Percentiles rank a stretch among this genome's conserved stretches.
These are phyloP conservation scores for Nicator chloris DNA, from an alignment of 2,113 vertebrate species.

Conservation along the genomic window DNA sequence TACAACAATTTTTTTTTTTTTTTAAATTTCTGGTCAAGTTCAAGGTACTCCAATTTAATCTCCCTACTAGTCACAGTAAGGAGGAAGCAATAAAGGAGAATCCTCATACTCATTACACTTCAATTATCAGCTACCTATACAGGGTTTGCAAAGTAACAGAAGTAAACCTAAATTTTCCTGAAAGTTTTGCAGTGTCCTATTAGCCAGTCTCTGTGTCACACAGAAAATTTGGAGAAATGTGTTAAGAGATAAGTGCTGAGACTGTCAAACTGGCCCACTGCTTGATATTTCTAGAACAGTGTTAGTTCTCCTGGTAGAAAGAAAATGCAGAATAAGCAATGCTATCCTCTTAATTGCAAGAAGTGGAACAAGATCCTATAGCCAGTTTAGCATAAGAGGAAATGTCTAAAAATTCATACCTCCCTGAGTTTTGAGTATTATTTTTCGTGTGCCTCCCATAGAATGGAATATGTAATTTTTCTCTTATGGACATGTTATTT, in stretches of 20 bases:
- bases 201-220: conserved; percentile 46
- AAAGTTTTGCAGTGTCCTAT: conserved; percentile 49
- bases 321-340: conserved; percentile 74
- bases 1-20: background rate
- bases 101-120: background rate
- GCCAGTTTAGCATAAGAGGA: conserved; percentile 75
- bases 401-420: conserved; percentile 77
- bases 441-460: conserved; percentile 75
- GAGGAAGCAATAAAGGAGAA: conserved; percentile 41
- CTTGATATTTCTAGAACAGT: conserved; percentile 52
- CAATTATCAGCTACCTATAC: conserved; percentile 26
- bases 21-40: conserved; percentile 29
- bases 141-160: conserved; percentile 26
- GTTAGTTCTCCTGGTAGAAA: conserved; percentile 71
- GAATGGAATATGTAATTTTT: conserved; percentile 76
- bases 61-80: conserved; percentile 8
- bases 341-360: conserved; percentile 74
- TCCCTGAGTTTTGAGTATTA: conserved; percentile 77
- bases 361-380: conserved; percentile 75
- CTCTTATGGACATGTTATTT: conserved; percentile 77
- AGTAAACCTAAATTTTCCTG: conserved; percentile 26
- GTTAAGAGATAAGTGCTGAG: conserved; percentile 48
- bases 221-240: conserved; percentile 30
- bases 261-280: conserved; percentile 59
- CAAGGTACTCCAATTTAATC: conserved; percentile 18